These are phyloP conservation scores for Diaprepes abbreviatus DNA, from an alignment of 2,888 invertebrate species.

Conservation along the genomic window DNA sequence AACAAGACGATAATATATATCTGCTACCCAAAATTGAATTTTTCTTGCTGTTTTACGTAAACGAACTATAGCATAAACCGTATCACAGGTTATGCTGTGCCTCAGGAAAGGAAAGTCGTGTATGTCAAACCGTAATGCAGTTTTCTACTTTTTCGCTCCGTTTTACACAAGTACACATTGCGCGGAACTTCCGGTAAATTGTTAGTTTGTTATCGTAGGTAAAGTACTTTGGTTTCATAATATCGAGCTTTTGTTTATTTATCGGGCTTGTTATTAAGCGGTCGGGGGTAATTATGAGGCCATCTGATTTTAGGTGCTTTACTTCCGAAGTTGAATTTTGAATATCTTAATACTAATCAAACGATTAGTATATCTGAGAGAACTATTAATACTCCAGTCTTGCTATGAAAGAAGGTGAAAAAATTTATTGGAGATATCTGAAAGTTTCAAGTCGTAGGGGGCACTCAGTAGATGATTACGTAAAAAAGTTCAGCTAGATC, in stretches of 20 bases:
- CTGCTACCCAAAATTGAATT: too few relatives aligned
- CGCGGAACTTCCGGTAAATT: slow-evolving; percentile 33
- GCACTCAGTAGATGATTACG: too few relatives aligned
- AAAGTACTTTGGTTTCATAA: slow-evolving; percentile 15
- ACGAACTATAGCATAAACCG: neutral
- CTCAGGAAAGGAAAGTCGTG: slow-evolving; percentile 41
- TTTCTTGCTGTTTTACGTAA: neutral
- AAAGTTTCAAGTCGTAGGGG: too few relatives aligned
- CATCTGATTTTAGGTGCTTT: neutral
- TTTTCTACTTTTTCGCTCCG: slow-evolving; percentile 28
- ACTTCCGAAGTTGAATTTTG: neutral
- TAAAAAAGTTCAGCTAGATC: too few relatives aligned
- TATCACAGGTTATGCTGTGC: slow-evolving; percentile 25
- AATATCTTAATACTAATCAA: too few relatives aligned
- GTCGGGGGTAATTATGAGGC: neutral
- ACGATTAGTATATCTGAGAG: too few relatives aligned
- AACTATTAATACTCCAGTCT: too few relatives aligned
- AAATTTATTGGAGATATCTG: too few relatives aligned
- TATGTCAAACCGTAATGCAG: slow-evolving; percentile 34
- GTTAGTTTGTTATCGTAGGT: slow-evolving; percentile 33
- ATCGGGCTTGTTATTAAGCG: neutral
- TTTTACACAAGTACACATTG: slow-evolving; percentile 32
- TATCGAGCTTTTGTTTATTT: slow-evolving; percentile 17
- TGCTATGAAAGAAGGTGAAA: too few relatives aligned
- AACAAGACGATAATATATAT: too few relatives aligned